Evolutionary conservation across 2,888 invertebrate species (phyloP), one percentile per base, ranked within the genome.

Genomic region (Drosophila neutralis): DNA sequence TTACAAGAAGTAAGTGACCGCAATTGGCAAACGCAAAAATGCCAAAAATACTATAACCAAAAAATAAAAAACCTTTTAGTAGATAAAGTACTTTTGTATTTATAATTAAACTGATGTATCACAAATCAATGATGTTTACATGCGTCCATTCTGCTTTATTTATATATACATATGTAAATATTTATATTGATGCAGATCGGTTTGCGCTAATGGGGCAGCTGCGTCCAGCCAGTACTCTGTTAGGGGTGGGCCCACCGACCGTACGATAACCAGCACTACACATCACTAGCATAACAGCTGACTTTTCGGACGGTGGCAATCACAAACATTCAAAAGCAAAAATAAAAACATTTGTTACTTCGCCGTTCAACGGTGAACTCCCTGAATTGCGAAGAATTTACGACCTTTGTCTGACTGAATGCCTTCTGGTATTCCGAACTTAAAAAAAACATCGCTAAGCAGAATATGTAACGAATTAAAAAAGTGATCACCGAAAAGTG

Each of bases 1-100:
- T 69, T 72, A 66, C 68, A 72, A 48, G 52, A 49, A 51, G 2
- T 52, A 65, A 76, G 78, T 76, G 72, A 65, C 78, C 77, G 40
- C 42, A 33, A 18, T 4, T 13, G 4, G 8, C 3, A 42, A 65
- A 13, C 21, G 4, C 10, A 0, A 27, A 59, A 65, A 80, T 59
- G 60, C 72, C 53, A 58, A 13, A 51, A 66, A 60, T 58, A 57
- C 51, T 24, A 45, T 15, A 24, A 24, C 45, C 45, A 24, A 21
- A 15, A 13, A n/a, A 45, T 24, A 45, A n/a, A 45, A 45, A 45
- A 45, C 13, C 45, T 18, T 15, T 21, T 13, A 21, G 42, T 45
- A 45, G 21, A 45, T 6, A 21, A 21, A 21, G 6, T 21, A 42
- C 21, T 42, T 21, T 42, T 21, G 21, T 21, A 21, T 21, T 13